A percentile compares a stretch with the other conserved stretches of the same genome.
phyloP scores from a whole-genome alignment of 2,888 invertebrate genomes.

The Apoda limacodes region DNA sequence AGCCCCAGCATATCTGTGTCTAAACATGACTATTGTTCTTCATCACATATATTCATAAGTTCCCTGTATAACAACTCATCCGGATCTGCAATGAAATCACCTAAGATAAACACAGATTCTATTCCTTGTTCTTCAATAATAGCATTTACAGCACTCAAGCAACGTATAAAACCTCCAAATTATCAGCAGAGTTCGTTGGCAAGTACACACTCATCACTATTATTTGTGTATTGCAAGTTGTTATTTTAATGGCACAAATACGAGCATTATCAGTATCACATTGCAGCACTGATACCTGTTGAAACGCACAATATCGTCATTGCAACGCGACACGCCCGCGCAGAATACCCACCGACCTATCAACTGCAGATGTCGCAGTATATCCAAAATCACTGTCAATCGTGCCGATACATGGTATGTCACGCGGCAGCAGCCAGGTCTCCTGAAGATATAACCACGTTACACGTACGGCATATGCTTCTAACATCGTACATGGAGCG shows the following conservation, averaged over 20 bases:
- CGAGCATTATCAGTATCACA: slow-evolving; percentile 7
- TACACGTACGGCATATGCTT: slow-evolving; percentile 6
- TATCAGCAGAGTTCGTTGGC: slow-evolving; percentile 9
- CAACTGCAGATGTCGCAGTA: slow-evolving; percentile 13
- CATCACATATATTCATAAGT: slow-evolving; percentile 8
- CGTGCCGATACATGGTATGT: slow-evolving; percentile 2
- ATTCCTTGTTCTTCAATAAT: slow-evolving; percentile 5
- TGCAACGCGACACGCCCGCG: slow-evolving; percentile 8
- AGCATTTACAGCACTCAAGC: slow-evolving; percentile 4
- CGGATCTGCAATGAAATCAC: slow-evolving; percentile 15
- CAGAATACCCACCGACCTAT: slow-evolving; percentile 11
- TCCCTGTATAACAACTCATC: slow-evolving; percentile 9
- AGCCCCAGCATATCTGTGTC: slow-evolving; percentile 11
- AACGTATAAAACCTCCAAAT: slow-evolving; percentile 9
- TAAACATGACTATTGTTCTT: slow-evolving; percentile 11
- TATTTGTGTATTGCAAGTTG: not conserved
- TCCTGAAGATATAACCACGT: slow-evolving; percentile 1
- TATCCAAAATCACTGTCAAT: slow-evolving; percentile 5
- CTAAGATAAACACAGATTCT: slow-evolving; percentile 12
- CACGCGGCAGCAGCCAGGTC: slow-evolving; percentile 3
- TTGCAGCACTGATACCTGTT: slow-evolving; percentile 5
- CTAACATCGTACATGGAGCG: slow-evolving; percentile 7
- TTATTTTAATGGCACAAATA: slow-evolving; percentile 6
- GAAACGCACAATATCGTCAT: slow-evolving; percentile 8
- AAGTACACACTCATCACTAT: slow-evolving; percentile 11